Base-by-base conservation (phyloP, 2,113 vertebrate genomes). In the Callipepla californica region DNA sequence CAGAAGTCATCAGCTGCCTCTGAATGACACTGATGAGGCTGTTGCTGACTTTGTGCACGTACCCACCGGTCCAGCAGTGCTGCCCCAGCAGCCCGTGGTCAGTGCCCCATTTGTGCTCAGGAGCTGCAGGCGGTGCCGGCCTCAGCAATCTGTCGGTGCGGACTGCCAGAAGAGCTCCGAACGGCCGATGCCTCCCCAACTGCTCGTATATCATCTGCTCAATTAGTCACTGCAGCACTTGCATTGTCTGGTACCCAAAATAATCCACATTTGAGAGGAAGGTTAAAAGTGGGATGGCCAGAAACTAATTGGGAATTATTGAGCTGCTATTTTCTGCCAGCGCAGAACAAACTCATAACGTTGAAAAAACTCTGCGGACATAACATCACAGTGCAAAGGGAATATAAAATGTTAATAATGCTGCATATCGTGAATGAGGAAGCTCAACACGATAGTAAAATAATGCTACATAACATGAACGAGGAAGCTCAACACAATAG, bases 71-170 rank as follows among this genome's bases (percentile, higher is more conserved):
- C 16, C 44, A 58, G 44, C 63, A 70, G 51, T 9, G 22, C 38
- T 51, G 44, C 13, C n/a, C 57, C 38, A 21, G 16, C 63, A 34
- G 50, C 50, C 50, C 48, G 13, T 22, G 48, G 21, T 22, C 26
- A 53, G 51, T 53, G 26, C 51, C 26, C 12, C 0, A 0, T 5
- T 23, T 15, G 22, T 17, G 36, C 36, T 4, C 36, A 48, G 80
- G 28, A 11, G 16, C 26, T 6, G 47, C n/a, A 34, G 48, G 45
- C 58, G 5, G 25, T 50, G 58, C 74, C 7, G 34, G 59, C 61
- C 38, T 11, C 74, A 76, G 74, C 44, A 28, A 10, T 76, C 19
- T 30, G 58, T 48, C 22, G 19, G 30, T 66, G 38, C 59, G 42
- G 61, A 42, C 11, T 40, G 40, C 74, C 42, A n/a, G 38, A 34